Percentiles rank a stretch among this genome's conserved stretches.
phyloP scores from a whole-genome alignment of 2,797 vertebrate genomes.

The Delichon dasypus region DNA sequence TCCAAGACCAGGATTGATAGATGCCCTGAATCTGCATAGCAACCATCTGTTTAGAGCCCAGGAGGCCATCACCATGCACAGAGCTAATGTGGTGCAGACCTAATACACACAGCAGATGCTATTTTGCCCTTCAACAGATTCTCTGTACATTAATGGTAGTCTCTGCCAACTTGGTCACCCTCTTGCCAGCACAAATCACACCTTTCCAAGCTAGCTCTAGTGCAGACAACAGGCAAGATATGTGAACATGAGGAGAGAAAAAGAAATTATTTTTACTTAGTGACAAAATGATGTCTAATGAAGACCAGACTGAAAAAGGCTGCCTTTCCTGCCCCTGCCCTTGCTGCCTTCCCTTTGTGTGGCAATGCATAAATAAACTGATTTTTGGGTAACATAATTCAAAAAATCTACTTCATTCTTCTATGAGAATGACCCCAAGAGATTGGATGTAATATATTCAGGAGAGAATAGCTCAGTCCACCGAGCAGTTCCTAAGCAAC shows the following conservation, averaged over 20 bases:
- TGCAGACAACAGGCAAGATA: neutral
- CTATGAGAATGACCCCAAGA: neutral
- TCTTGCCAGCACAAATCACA: slow-evolving; percentile 35
- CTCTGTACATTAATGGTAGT: neutral
- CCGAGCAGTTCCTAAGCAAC: neutral
- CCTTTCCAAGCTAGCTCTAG: neutral
- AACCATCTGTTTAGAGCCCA: slow-evolving; percentile 20
- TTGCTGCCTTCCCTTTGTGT: neutral
- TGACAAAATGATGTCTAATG: neutral
- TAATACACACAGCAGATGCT: neutral
- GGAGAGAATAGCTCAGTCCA: neutral
- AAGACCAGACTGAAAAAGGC: neutral
- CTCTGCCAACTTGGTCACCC: neutral
- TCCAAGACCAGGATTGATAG: neutral
- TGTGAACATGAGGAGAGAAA: neutral
- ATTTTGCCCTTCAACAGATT: slow-evolving; percentile 31
- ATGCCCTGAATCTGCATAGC: neutral
- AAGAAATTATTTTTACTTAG: neutral
- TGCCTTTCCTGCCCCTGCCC: neutral
- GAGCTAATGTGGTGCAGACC: neutral
- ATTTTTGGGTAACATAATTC: neutral
- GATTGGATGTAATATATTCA: neutral
- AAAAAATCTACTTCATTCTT: neutral
- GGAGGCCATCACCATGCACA: neutral
- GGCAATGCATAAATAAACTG: neutral